A percentile compares a stretch with the other conserved stretches of the same genome.
Conservation (phyloP, 2,888 invertebrate genomes). For the Harmothoe impar region DNA sequence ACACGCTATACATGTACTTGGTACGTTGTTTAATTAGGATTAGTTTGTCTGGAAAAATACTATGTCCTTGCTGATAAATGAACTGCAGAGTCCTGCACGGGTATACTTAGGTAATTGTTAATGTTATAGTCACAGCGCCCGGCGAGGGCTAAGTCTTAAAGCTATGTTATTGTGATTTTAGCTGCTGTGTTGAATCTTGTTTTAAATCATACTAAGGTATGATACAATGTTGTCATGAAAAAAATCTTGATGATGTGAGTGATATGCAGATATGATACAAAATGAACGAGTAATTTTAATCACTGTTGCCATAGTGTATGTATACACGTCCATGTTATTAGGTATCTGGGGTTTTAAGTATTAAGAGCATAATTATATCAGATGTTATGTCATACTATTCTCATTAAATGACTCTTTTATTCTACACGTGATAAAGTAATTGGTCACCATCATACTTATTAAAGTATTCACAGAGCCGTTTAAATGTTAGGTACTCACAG, state of each 20-base stretch:
- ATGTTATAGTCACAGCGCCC: not conserved
- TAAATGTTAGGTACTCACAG: not conserved
- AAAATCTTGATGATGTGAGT: not conserved
- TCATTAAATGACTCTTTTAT: not conserved
- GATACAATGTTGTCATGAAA: not conserved
- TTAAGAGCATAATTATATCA: not conserved
- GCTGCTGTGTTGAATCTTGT: not conserved
- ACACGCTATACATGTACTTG: too few relatives aligned
- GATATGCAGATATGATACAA: not conserved
- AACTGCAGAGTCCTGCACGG: slow-evolving; percentile 27
- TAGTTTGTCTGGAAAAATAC: not conserved
- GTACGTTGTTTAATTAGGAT: not conserved
- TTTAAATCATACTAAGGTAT: not conserved
- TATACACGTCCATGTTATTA: slow-evolving; percentile 11
- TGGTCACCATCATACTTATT: not conserved
- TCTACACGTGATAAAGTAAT: not conserved
- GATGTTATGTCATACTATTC: not conserved
- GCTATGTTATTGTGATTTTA: not conserved
- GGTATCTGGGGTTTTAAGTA: not conserved
- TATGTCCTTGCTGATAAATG: slow-evolving; percentile 51
- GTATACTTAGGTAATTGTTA: not conserved
- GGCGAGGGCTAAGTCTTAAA: not conserved
- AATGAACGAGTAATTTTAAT: not conserved
- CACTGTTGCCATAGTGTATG: slow-evolving; percentile 40
- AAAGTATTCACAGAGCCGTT: not conserved